A percentile compares a stretch with the other conserved stretches of the same genome.
Conservation (phyloP, 2,888 invertebrate genomes). For the Theretra japonica region DNA sequence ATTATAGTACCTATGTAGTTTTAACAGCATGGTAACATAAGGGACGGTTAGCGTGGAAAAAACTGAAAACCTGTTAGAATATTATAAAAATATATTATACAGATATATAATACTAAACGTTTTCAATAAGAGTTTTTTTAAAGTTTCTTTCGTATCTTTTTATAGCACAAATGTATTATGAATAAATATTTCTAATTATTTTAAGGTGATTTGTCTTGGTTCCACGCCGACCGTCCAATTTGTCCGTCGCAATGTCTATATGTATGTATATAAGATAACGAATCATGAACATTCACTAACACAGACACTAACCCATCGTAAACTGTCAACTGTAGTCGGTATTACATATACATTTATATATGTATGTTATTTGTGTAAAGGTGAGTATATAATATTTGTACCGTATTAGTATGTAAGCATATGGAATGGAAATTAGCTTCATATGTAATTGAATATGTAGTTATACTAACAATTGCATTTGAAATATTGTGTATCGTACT, state of each 20-base stretch:
- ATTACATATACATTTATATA: neutral
- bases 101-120: no score
- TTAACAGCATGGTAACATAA: neutral
- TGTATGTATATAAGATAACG: constrained; percentile 32
- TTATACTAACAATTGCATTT: neutral
- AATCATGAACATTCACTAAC: constrained; percentile 46
- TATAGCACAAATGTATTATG: no score
- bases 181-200: no score
- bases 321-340: constrained; percentile 27
- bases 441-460: neutral
- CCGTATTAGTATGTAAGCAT: constrained; percentile 5
- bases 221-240: neutral
- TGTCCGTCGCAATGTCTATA: constrained; percentile 21
- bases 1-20: neutral
- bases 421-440: constrained; percentile 9
- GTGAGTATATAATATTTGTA: constrained; percentile 15
- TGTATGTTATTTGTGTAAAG: neutral
- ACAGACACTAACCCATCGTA: constrained; percentile 46
- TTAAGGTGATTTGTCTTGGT: no score
- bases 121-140: no score
- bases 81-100: no score
- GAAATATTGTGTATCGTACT: no score
- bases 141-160: no score
- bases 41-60: neutral
- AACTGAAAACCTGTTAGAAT: no score